Conservation (phyloP, 2,888 invertebrate species). For the Euzetes globulus region DNA sequence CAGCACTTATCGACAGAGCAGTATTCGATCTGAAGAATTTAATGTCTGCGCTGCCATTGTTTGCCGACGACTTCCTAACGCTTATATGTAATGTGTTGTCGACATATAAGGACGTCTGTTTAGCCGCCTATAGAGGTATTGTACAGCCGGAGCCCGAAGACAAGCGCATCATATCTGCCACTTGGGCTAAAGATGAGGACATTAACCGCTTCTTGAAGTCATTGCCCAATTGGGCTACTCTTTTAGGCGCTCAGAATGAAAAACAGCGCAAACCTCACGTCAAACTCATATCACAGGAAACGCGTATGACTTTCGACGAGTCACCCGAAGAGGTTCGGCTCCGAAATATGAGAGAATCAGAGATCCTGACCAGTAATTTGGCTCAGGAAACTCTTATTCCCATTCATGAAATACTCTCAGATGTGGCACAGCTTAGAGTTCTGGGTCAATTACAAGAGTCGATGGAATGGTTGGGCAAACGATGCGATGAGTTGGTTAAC, state of each 20-base stretch:
- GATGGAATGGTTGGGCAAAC: conserved; percentile 55
- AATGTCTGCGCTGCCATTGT: conserved; percentile 63
- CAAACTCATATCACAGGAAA: not conserved
- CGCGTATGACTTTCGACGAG: conserved; percentile 52
- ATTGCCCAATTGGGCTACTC: conserved; percentile 60
- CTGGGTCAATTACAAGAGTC: conserved; percentile 85
- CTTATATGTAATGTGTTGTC: conserved; percentile 63
- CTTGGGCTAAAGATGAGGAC: conserved; percentile 90
- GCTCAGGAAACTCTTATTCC: conserved; percentile 73
- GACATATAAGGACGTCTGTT: conserved; percentile 63
- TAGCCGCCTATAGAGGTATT: conserved; percentile 63
- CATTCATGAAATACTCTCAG: conserved; percentile 74
- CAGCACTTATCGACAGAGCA: conserved; percentile 62
- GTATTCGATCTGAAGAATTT: conserved; percentile 60
- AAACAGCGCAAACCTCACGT: conserved; percentile 11
- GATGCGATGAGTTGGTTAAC: conserved; percentile 33
- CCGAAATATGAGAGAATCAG: conserved; percentile 77
- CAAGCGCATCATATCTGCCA: conserved; percentile 68
- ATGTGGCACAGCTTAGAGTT: conserved; percentile 70
- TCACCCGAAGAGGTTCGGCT: conserved; percentile 69
- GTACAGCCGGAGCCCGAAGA: conserved; percentile 71
- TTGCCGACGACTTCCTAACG: conserved; percentile 65
- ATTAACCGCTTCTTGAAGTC: conserved; percentile 82
- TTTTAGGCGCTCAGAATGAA: conserved; percentile 2
- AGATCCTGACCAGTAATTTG: conserved; percentile 82